Base-by-base conservation (phyloP, 2,888 invertebrate species). In the Nebria brevicollis region DNA sequence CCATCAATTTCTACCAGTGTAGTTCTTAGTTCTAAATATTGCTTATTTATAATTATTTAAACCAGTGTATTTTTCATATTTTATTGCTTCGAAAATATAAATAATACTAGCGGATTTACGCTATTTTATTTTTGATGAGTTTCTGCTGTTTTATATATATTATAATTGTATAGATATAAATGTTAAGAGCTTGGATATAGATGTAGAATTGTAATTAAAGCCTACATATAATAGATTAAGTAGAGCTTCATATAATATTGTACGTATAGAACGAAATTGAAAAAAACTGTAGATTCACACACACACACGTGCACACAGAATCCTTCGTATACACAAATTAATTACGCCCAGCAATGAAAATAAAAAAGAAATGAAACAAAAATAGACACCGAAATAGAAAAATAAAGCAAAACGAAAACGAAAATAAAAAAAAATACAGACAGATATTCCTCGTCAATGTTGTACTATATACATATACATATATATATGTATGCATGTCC, bases 401-500 rank as follows among this genome's bases (percentile, higher is more conserved):
- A 54, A 54, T 54, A 54, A 54, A 54, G 54, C 54, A 54, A 54
- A 54, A 54, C 54, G 43, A 8, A 43, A 43, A 43, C 34, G 5
- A 34, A 34, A 34, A 34, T 1, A 34, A 34, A 34, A 34, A 34
- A 4, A 34, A 5, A 54, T 3, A 54, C 54, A 54, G 54, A 54
- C 54, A 54, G 54, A 54, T 54, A 54, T 54, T 54, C 54, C 54
- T 54, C 54, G 54, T 54, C 54, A 54, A 54, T 54, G 54, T 54
- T 54, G 54, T 54, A 54, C 54, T 54, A 54, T 7, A 3, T 54
- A 54, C 8, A 54, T 54, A 54, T 1, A 54, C 8, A 54, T 54
- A 54, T 54, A 54, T 54, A 7, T 54, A 13, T 70, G 26, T 70
- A 70, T 70, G 70, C 70, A 70, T 70, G 34, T 70, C 34, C 70